phyloP scores from a whole-genome alignment of 1,140 invertebrate species.

The Helicoverpa armigera region DNA sequence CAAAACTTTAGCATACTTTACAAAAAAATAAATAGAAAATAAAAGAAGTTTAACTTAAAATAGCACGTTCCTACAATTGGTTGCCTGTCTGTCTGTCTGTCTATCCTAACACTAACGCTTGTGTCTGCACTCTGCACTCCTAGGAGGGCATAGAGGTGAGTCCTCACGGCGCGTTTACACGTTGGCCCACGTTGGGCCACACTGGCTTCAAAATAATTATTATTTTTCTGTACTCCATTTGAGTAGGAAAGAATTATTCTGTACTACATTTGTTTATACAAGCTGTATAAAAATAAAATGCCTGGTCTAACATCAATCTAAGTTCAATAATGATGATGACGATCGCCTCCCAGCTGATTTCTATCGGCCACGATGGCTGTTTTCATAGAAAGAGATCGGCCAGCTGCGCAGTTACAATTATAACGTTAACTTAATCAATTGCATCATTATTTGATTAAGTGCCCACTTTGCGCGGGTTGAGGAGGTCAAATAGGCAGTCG shows the following conservation, averaged over 20 bases:
- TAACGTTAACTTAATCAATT: not conserved
- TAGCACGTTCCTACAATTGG: constrained; percentile 67
- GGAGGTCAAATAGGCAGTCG: too few species aligned
- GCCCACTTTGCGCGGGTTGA: too few species aligned
- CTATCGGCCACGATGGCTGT: too few species aligned
- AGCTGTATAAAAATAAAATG: too few species aligned
- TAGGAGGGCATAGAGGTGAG: constrained; percentile 82
- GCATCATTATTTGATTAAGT: too few species aligned
- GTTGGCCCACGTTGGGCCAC: constrained; percentile 1
- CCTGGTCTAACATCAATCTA: too few species aligned
- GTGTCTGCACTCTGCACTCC: constrained; percentile 76
- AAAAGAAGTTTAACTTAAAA: constrained; percentile 37
- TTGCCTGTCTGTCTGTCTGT: constrained; percentile 75
- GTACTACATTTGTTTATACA: too few species aligned
- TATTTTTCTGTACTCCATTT: too few species aligned
- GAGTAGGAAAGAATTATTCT: too few species aligned
- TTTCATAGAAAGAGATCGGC: not conserved
- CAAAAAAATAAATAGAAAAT: not conserved
- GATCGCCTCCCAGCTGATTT: too few species aligned
- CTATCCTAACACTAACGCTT: constrained; percentile 82
- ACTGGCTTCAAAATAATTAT: not conserved
- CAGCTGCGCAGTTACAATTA: too few species aligned
- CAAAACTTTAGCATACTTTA: not conserved
- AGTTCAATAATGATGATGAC: too few species aligned
- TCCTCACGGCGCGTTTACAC: constrained; percentile 30